Base-by-base conservation (phyloP, 2,888 invertebrate genomes). In the Diadromus collaris region DNA sequence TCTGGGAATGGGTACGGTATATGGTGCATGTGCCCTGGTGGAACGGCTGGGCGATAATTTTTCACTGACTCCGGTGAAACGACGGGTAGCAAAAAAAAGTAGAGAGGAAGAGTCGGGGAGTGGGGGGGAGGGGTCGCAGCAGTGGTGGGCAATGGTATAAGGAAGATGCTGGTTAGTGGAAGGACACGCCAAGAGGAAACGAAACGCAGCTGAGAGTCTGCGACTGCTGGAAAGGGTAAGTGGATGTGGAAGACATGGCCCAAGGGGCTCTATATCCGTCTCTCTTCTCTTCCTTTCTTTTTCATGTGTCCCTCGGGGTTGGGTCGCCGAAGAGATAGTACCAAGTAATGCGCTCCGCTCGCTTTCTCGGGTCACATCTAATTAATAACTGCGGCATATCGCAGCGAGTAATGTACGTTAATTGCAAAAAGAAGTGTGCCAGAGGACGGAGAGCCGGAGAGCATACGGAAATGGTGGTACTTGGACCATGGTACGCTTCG, bases 371-470 rank as follows among this genome's bases (percentile, higher is more conserved):
- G 78, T 83, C 83, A 81, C 83, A 84, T 86, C 86, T 86, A 88
- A 88, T 87, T 88, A 87, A 88, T 88, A 88, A 86, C 82, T 82
- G 76, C 81, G 46, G 69, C 80, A 81, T 83, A 85, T 71, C 82
- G 81, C 76, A 27, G 27, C 68, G 79, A 78, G 82, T 84, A 84
- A 86, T 84, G 82, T 83, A 84, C 81, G 84, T 84, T 86, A 88
- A 87, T 85, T 84, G 67, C 78, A 71, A 78, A 79, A 81, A 77
- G 69, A 75, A 77, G 46, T 65, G 58, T 56, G 56, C 38, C 67
- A 60, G 64, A 51, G 64, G 10, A 54, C 38, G 38, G 67, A 65
- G 51, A 56, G 70, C 44, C 46, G 34, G 54, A 27, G 70, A 77
- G 48, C 64, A 77, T 74, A 79, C 74, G 71, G 70, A 34, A 32